Evolutionary conservation across 2,113 vertebrate species (phyloP).

Genomic region (Corvus cornix): DNA sequence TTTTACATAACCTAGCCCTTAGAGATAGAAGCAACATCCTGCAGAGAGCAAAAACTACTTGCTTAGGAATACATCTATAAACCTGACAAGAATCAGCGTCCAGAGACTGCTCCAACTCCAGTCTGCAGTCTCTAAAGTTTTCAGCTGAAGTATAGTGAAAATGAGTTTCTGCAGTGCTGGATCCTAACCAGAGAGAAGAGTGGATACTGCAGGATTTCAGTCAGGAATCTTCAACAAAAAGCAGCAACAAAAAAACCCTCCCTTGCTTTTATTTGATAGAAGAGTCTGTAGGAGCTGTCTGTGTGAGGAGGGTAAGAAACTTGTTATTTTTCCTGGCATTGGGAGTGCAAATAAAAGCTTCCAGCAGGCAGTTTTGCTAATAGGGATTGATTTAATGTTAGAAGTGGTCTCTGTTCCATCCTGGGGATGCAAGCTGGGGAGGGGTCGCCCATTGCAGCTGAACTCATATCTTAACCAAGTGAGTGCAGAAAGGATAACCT

Average conservation of each 20-base stretch:
- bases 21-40: conserved; percentile 61
- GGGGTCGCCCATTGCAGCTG: background rate
- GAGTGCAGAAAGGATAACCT: background rate
- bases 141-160: conserved; percentile 58
- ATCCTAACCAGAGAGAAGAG: conserved; percentile 47
- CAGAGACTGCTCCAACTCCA: conserved; percentile 64
- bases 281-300: background rate
- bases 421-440: background rate
- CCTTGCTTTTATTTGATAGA: background rate
- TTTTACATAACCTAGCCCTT: conserved; percentile 59
- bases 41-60: conserved; percentile 61
- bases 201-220: conserved; percentile 26
- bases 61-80: conserved; percentile 69
- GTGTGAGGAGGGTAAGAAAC: background rate
- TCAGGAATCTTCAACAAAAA: conserved; percentile 18
- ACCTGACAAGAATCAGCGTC: conserved; percentile 69
- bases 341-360: background rate
- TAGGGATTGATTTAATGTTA: background rate
- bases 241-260: background rate
- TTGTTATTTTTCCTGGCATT: background rate
- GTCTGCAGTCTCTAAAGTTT: conserved; percentile 60
- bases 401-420: background rate
- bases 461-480: background rate
- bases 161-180: conserved; percentile 64
- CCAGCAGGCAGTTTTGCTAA: background rate